Conservation (phyloP, 2,113 vertebrate species). For the Montifringilla adamsi region DNA sequence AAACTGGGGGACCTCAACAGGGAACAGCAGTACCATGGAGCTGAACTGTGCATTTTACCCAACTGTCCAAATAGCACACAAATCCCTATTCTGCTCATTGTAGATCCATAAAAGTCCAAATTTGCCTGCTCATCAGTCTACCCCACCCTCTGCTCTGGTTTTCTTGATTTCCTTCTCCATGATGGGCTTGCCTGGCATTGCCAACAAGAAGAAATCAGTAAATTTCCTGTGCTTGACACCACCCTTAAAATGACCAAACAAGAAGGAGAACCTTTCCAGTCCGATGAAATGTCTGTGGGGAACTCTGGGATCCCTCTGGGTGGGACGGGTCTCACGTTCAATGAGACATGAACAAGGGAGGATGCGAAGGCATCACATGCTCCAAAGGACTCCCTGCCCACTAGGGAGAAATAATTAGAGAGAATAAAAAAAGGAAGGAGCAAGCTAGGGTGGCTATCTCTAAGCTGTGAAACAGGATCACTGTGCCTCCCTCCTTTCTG, state of each 20-base stretch:
- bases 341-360: neutral
- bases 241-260: neutral
- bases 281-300: neutral
- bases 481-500: neutral
- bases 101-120: neutral
- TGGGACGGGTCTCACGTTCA: neutral
- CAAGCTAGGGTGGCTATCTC: neutral
- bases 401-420: neutral
- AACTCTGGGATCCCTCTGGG: neutral
- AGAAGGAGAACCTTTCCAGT: neutral
- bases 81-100: neutral
- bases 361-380: accelerated
- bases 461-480: neutral
- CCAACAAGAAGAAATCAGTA: neutral
- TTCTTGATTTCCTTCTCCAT: neutral
- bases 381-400: neutral
- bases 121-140: neutral
- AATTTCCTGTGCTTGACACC: neutral
- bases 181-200: neutral
- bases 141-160: neutral
- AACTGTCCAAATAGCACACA: neutral
- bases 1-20: neutral
- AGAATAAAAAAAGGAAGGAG: neutral
- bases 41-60: neutral
- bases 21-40: neutral